phyloP scores from a whole-genome alignment of 1,140 invertebrate species.

The Agrilus planipennis region DNA sequence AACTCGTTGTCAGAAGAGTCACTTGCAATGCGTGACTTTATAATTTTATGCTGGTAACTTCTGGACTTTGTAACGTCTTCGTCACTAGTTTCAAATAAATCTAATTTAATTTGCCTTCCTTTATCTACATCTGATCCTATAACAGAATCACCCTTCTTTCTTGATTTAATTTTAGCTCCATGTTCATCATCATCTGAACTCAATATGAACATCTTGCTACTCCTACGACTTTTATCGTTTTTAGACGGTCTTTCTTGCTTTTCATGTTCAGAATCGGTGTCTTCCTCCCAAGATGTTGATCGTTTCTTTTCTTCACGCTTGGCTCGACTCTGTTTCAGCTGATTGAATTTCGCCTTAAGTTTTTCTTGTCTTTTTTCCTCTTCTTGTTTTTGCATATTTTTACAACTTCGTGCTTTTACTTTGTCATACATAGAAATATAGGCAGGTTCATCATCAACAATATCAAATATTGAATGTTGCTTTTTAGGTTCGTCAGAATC shows the following conservation, averaged over 20 bases:
- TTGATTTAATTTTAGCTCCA: conserved; percentile 12
- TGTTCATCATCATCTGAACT: conserved; percentile 43
- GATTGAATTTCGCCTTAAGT: conserved; percentile 79
- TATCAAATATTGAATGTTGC: conserved; percentile 79
- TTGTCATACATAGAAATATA: conserved; percentile 99
- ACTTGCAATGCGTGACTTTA: conserved; percentile 43
- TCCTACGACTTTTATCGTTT: conserved; percentile 29
- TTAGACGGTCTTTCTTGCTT: conserved; percentile 18
- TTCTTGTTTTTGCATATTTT: conserved; percentile 83
- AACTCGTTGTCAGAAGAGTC: conserved; percentile 49
- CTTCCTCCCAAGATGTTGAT: conserved; percentile 75
- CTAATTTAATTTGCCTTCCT: conserved; percentile 31
- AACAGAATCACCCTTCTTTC: conserved; percentile 32
- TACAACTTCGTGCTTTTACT: conserved; percentile 88
- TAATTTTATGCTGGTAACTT: conserved; percentile 38
- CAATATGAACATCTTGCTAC: conserved; percentile 37
- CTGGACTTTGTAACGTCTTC: conserved; percentile 22
- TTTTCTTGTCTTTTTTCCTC: conserved; percentile 78
- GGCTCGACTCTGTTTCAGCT: conserved; percentile 74
- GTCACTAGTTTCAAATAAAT: conserved; percentile 28
- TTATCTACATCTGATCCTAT: conserved; percentile 36
- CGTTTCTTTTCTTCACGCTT: conserved; percentile 77
- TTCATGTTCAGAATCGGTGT: conserved; percentile 50
- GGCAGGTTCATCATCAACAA: conserved; percentile 75
- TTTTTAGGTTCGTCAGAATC: conserved; percentile 69